Evolutionary conservation across 2,797 vertebrate species (phyloP), one percentile per base, ranked within the genome.

Genomic region (Labeo calbasu): DNA sequence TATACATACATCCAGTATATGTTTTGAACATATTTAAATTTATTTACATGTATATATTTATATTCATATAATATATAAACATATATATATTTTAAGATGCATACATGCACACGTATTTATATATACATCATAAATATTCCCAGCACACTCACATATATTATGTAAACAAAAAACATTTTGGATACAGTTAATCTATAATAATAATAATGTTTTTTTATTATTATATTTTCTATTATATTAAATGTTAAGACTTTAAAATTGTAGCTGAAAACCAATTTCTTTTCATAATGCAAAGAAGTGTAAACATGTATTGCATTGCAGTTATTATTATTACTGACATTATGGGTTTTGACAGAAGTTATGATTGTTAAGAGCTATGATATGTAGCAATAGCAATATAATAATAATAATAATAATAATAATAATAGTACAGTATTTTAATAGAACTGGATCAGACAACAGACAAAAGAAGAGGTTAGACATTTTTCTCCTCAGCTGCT

Each of bases 401-500:
- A 76, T n/a, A 32, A 36, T 72, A 17, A 25, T 23, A 23, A n/a
- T 32, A 55, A 55, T n/a, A 19, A 19, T 68, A 32, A 36, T 36
- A 36, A 36, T 36, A 36, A 36, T 36, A 36, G 2, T 19, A 68
- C 1, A 21, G 19, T 76, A 46, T 61, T 61, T 25, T 11, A 13
- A 46, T 77, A 9, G 36, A 7, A 25, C 32, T 13, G 32, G 3
- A n/a, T 59, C 23, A 79, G 61, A 79, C 10, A 68, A 40, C 17
- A 85, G 3, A 82, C 32, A 70, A 61, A 65, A 23, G 40, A 57
- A 69, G 4, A 77, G 3, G 32, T 48, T 51, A 79, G 7, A 75
- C 48, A 15, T 46, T 53, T 86, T 75, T 81, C 72, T 85, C 88
- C 89, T 84, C 79, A 92, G 89, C 86, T 85, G 85, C 50, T 93